Base-by-base conservation (phyloP, 1,140 invertebrate genomes). In the Drosophila sulfurigaster region DNA sequence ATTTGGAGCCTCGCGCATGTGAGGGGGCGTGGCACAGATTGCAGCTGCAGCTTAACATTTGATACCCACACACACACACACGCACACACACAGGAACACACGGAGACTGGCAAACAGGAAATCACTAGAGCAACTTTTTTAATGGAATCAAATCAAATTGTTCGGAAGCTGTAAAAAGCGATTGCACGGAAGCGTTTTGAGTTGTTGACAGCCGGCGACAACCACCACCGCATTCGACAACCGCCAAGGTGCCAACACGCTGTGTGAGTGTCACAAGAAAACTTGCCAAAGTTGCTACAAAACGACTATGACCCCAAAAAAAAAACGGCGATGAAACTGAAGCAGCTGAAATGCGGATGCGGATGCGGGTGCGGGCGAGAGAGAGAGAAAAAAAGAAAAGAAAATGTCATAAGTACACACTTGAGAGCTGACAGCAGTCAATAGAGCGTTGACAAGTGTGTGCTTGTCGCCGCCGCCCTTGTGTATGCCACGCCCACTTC, bases 101-200 rank as follows among this genome's bases (percentile, higher is more conserved):
- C 51, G 65, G 10, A n/a, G 49, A 56, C 16, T 38, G 35, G 35
- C 35, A 38, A 52, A 32, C 63, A 52, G 71, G 79, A 91, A 91
- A 91, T 91, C 88, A 91, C 82, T 87, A 80, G 82, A 82, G 82
- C 54, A 90, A 90, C 82, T 90, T 91, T 91, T 88, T 88, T 88
- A 83, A 82, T 86, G 86, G 90, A 91, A 91, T 91, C 87, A 91
- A 91, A 91, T 91, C 90, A 91, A 91, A 91, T 91, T 91, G 91
- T 91, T 91, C 78, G 91, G 90, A 91, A 91, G 83, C 91, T 91
- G 77, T 88, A 91, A 91, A 91, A 91, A 82, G 76, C 83, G 83
- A 91, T 91, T 91, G 87, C 86, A 82, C 86, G 89, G 81, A 91
- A 91, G 85, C 81, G 81, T 90, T 89, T 87, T 88, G 83, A 87